Percentiles rank a stretch among this genome's conserved stretches.
phyloP scores from a whole-genome alignment of 2,888 invertebrate genomes.

The Prostheceraeus crozeri region DNA sequence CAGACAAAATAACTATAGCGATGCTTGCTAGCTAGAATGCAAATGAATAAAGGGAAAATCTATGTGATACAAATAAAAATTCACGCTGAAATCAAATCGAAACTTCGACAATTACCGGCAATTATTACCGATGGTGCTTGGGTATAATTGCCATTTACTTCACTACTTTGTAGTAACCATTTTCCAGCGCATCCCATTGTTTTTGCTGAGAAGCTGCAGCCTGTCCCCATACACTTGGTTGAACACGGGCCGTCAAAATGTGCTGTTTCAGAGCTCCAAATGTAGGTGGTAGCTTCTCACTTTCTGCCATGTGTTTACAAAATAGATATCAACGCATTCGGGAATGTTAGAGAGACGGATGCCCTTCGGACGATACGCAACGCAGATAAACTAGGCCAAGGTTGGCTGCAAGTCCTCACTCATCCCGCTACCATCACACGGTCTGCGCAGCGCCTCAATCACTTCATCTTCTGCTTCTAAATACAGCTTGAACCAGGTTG shows the following conservation, averaged over 20 bases:
- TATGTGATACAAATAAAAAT: too few species aligned
- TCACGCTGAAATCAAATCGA: too few species aligned
- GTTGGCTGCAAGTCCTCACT: neutral
- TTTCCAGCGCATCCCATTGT: conserved; percentile 21
- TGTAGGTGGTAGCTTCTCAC: conserved; percentile 32
- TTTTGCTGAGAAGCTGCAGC: conserved; percentile 18
- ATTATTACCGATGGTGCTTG: too few species aligned
- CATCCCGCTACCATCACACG: neutral
- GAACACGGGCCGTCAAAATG: conserved; percentile 28
- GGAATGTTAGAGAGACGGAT: conserved; percentile 26
- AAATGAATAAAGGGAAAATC: too few species aligned
- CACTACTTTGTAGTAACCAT: conserved; percentile 34
- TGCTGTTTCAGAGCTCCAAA: conserved; percentile 32
- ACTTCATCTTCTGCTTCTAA: neutral
- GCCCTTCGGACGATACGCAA: conserved; percentile 30
- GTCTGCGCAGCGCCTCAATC: neutral
- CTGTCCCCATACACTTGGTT: conserved; percentile 23
- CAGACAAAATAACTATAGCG: too few species aligned
- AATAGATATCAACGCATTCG: conserved; percentile 36
- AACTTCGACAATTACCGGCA: too few species aligned
- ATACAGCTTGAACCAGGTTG: conserved; percentile 33
- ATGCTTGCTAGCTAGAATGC: too few species aligned
- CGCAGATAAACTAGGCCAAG: conserved; percentile 27
- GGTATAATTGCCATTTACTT: too few species aligned
- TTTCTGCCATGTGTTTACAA: conserved; percentile 28